Evolutionary conservation across 2,797 vertebrate species (phyloP).

Genomic region (Sebastes minor): DNA sequence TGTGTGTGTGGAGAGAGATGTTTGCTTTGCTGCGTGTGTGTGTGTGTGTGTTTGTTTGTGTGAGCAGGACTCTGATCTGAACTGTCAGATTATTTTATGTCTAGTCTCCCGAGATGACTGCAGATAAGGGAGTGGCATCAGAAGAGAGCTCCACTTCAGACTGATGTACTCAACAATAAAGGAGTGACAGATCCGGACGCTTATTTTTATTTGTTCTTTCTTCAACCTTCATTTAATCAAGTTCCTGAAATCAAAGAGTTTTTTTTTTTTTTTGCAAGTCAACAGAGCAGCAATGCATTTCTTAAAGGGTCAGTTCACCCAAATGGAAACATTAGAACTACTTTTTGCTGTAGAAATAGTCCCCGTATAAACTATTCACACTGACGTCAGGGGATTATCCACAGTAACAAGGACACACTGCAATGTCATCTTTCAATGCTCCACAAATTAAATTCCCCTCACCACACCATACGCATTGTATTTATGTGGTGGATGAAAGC

Average conservation of each 20-base stretch:
- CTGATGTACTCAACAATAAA: constrained; percentile 23
- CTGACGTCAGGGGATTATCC: background rate
- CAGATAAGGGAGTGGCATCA: constrained; percentile 59
- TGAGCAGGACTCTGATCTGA: constrained; percentile 33
- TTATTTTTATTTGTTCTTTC: background rate
- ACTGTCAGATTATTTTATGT: constrained; percentile 66
- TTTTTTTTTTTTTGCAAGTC: background rate
- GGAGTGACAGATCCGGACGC: too few relatives aligned
- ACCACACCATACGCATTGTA: background rate
- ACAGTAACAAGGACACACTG: background rate
- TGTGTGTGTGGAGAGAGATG: background rate
- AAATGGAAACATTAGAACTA: background rate
- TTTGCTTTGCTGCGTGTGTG: background rate
- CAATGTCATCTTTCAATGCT: background rate
- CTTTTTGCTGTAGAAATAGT: background rate
- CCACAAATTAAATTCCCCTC: background rate
- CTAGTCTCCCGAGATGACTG: constrained; percentile 48
- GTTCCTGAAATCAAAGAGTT: background rate
- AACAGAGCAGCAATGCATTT: background rate
- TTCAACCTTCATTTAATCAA: background rate
- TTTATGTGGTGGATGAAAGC: background rate
- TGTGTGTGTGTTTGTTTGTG: constrained; percentile 17
- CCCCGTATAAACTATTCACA: background rate
- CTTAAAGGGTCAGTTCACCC: background rate
- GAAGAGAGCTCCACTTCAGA: constrained; percentile 45